Conservation (phyloP, 1,140 invertebrate species). For the Caenorhabditis remanei region DNA sequence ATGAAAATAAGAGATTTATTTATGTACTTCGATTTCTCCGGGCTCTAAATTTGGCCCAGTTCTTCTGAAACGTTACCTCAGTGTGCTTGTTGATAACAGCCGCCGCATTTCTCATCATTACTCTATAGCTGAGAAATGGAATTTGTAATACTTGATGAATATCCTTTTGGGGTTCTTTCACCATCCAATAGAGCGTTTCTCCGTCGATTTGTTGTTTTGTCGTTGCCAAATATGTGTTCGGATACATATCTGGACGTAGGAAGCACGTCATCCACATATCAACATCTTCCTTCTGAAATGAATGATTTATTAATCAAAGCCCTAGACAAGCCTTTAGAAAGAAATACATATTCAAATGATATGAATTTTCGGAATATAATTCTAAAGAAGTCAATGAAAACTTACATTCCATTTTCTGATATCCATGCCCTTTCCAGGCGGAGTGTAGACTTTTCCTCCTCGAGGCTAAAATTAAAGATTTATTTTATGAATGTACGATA, state of each 20-base stretch:
- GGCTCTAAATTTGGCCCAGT: too few species aligned
- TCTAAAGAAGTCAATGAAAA: background rate
- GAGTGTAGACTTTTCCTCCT: background rate
- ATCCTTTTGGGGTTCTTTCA: background rate
- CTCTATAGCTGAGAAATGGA: background rate
- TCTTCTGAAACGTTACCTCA: too few species aligned
- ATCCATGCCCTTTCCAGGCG: background rate
- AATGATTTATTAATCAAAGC: background rate
- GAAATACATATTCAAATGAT: too few species aligned
- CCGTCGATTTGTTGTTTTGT: background rate
- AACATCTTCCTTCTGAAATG: background rate
- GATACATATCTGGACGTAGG: background rate
- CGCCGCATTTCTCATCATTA: background rate
- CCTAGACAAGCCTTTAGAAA: background rate
- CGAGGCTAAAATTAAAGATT: background rate
- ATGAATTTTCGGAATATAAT: too few species aligned
- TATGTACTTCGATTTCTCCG: too few species aligned
- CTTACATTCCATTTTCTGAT: slow-evolving; percentile 8
- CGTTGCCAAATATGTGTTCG: background rate
- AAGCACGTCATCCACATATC: background rate
- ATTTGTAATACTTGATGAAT: background rate
- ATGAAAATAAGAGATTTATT: too few species aligned
- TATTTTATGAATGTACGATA: too few species aligned
- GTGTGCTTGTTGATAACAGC: background rate
- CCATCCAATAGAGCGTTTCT: background rate